phyloP scores from a whole-genome alignment of 2,113 vertebrate genomes.

The Carlito syrichta region DNA sequence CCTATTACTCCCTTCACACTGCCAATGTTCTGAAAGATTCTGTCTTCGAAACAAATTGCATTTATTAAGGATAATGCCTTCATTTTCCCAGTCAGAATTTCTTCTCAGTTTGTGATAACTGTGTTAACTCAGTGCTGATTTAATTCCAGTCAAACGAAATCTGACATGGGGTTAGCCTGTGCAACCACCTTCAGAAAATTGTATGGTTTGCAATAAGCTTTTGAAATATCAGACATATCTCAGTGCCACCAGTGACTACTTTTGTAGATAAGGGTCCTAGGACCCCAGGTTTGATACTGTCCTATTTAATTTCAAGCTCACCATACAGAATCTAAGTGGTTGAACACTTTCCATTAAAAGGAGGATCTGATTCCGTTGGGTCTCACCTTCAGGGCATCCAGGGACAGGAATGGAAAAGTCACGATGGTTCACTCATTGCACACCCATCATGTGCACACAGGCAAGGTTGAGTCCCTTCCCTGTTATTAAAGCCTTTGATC shows the following conservation, averaged over 20 bases:
- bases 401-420: not conserved
- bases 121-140: constrained; percentile 5
- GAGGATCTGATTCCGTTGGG: not conserved
- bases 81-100: not conserved
- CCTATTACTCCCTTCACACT: not conserved
- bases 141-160: not conserved
- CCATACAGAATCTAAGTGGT: not conserved
- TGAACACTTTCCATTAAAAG: not conserved
- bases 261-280: not conserved
- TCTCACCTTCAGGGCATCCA: not conserved
- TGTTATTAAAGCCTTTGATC: not conserved
- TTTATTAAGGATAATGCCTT: constrained; percentile 14
- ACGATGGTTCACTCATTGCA: not conserved
- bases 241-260: not conserved
- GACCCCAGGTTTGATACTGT: not conserved
- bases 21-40: not conserved
- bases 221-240: constrained; percentile 14
- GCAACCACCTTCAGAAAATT: not conserved
- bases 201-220: not conserved
- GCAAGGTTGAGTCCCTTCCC: not conserved
- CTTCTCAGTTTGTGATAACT: not conserved
- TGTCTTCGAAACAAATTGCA: constrained; percentile 2
- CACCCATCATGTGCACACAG: not conserved
- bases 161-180: not conserved
- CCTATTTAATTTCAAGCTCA: not conserved